Percentiles rank a stretch among this genome's conserved stretches.
These are phyloP conservation scores for Acleris laterana DNA, from an alignment of 2,888 invertebrate species.

Conservation along the genomic window DNA sequence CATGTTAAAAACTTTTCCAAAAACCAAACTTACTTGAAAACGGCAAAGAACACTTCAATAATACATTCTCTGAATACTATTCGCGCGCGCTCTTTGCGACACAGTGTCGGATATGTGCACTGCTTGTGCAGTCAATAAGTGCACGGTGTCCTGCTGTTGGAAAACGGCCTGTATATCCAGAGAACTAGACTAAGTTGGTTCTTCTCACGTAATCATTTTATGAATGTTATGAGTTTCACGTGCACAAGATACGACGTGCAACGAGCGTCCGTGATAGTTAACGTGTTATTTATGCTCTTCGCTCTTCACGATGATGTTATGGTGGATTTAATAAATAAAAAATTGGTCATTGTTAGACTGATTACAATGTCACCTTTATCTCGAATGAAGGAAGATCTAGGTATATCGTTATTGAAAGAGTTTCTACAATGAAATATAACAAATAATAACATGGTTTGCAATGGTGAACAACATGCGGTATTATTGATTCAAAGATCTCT, in stretches of 20 bases:
- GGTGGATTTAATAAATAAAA: conserved; percentile 36
- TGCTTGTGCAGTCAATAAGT: not conserved
- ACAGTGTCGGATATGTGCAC: conserved; percentile 11
- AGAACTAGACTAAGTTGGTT: conserved; percentile 47
- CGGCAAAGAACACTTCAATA: conserved; percentile 20
- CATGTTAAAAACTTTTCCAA: conserved; percentile 1
- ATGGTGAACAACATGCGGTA: too few species aligned
- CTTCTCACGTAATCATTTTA: conserved; percentile 72
- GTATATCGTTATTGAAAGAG: too few species aligned
- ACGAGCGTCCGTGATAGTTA: conserved; percentile 45
- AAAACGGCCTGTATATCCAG: conserved; percentile 37
- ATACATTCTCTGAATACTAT: conserved; percentile 13
- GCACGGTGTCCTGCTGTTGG: conserved; percentile 31
- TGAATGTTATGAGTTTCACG: conserved; percentile 68
- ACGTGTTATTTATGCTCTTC: conserved; percentile 57
- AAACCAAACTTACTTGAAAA: conserved; percentile 18
- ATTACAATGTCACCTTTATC: too few species aligned
- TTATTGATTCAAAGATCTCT: too few species aligned
- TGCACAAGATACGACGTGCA: conserved; percentile 57
- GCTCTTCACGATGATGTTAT: conserved; percentile 39
- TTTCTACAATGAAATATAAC: too few species aligned
- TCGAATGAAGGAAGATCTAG: too few species aligned
- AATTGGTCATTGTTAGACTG: too few species aligned
- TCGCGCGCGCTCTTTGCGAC: not conserved
- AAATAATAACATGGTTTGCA: too few species aligned